Conservation (phyloP, 2,888 invertebrate genomes). For the Ephialtes manifestator region DNA sequence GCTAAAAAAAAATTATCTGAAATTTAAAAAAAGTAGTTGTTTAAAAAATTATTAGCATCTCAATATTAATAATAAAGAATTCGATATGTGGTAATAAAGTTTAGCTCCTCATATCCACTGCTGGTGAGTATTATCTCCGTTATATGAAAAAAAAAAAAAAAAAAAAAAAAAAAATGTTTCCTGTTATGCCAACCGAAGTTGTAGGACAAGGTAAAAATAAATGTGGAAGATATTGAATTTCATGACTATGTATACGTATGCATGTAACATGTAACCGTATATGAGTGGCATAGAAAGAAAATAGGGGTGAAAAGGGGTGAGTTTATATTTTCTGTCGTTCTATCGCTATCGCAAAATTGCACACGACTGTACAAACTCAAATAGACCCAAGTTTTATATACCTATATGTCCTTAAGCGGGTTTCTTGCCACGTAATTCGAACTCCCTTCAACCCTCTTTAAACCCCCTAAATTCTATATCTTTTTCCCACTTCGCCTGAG, state of each 20-base stretch:
- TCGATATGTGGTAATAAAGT: neutral
- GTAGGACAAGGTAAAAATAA: slow-evolving; percentile 18
- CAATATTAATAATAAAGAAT: neutral
- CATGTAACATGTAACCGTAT: neutral
- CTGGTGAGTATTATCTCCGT: slow-evolving; percentile 7
- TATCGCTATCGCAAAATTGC: slow-evolving; percentile 41
- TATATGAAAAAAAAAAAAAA: neutral
- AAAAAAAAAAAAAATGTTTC: slow-evolving; percentile 18
- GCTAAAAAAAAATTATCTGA: too few relatives aligned
- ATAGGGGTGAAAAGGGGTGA: slow-evolving; percentile 17
- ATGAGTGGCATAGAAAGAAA: slow-evolving; percentile 5
- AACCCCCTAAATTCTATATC: slow-evolving; percentile 32
- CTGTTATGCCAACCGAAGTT: slow-evolving; percentile 16
- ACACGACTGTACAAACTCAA: slow-evolving; percentile 17
- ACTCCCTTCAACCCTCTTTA: slow-evolving; percentile 7
- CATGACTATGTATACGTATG: neutral
- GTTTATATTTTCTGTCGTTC: slow-evolving; percentile 29
- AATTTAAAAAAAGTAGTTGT: neutral
- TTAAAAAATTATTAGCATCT: neutral
- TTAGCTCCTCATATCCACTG: neutral
- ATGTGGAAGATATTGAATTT: slow-evolving; percentile 2
- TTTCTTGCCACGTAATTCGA: neutral
- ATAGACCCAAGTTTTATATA: neutral
- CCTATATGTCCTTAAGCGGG: neutral
- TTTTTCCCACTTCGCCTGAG: slow-evolving; percentile 48